phyloP scores from a whole-genome alignment of 2,113 vertebrate species.

The Amblyornis subalaris region DNA sequence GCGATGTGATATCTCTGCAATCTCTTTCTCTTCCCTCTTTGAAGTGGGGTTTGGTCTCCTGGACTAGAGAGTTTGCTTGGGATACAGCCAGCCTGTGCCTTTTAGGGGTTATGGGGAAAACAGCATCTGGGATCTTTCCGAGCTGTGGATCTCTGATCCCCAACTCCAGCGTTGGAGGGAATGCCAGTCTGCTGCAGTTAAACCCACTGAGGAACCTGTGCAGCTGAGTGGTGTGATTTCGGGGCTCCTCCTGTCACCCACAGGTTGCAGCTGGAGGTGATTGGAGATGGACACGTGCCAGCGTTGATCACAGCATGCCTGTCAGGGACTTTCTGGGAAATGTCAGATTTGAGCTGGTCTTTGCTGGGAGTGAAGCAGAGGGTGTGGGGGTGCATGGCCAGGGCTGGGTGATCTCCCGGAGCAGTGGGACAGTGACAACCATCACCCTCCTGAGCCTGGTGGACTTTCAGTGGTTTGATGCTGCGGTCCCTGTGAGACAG shows the following conservation, averaged over 20 bases:
- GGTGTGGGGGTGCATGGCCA: background rate
- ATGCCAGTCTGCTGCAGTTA: background rate
- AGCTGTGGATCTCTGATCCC: background rate
- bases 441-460: background rate
- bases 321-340: background rate
- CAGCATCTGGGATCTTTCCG: accelerated
- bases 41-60: background rate
- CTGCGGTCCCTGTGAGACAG: background rate
- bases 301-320: background rate
- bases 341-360: background rate
- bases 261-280: background rate
- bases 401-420: background rate
- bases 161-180: accelerated
- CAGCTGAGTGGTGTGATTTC: background rate
- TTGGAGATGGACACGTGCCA: accelerated
- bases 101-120: background rate
- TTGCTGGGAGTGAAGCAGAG: background rate
- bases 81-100: background rate
- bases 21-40: background rate
- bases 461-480: background rate
- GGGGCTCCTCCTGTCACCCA: background rate
- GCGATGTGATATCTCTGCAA: background rate
- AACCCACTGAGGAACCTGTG: background rate
- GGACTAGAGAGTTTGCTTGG: background rate
- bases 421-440: background rate